phyloP scores from a whole-genome alignment of 2,888 invertebrate genomes.

The Drosophila subquinaria region DNA sequence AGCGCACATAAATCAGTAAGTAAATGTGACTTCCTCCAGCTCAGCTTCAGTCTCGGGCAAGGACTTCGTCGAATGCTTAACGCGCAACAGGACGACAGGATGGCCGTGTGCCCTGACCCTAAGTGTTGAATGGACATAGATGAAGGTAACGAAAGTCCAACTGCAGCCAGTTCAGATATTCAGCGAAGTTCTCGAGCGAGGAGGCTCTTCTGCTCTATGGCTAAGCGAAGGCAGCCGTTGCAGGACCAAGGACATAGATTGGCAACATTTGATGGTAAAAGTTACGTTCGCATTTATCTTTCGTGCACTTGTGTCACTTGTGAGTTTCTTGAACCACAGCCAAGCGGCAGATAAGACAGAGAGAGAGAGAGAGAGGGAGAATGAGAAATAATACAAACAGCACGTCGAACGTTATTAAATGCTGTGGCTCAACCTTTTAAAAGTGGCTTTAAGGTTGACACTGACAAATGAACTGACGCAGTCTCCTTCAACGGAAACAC shows the following conservation, averaged over 20 bases:
- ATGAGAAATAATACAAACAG: conserved; percentile 32
- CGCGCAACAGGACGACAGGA: conserved; percentile 42
- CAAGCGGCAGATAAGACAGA: conserved; percentile 52
- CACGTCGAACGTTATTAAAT: conserved; percentile 54
- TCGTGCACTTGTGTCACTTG: conserved; percentile 77
- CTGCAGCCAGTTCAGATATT: conserved; percentile 30
- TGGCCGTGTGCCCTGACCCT: conserved; percentile 22
- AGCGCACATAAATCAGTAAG: conserved; percentile 78
- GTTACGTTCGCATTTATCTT: conserved; percentile 80
- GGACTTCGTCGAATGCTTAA: conserved; percentile 63
- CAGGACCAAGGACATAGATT: conserved; percentile 61
- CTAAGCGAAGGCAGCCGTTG: conserved; percentile 26
- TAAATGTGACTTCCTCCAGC: conserved; percentile 71
- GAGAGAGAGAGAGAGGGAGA: neutral
- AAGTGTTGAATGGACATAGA: conserved; percentile 29
- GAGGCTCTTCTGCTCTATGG: conserved; percentile 21
- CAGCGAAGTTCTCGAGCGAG: conserved; percentile 7
- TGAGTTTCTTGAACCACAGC: conserved; percentile 80
- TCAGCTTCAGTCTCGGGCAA: conserved; percentile 25
- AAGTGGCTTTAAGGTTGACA: conserved; percentile 39
- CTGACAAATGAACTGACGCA: conserved; percentile 51
- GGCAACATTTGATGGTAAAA: conserved; percentile 81
- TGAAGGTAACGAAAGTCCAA: conserved; percentile 41
- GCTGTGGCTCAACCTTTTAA: conserved; percentile 33
- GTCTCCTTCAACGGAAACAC: conserved; percentile 2